These are phyloP conservation scores for Picus viridis DNA, from an alignment of 2,797 vertebrate species.

Conservation along the genomic window DNA sequence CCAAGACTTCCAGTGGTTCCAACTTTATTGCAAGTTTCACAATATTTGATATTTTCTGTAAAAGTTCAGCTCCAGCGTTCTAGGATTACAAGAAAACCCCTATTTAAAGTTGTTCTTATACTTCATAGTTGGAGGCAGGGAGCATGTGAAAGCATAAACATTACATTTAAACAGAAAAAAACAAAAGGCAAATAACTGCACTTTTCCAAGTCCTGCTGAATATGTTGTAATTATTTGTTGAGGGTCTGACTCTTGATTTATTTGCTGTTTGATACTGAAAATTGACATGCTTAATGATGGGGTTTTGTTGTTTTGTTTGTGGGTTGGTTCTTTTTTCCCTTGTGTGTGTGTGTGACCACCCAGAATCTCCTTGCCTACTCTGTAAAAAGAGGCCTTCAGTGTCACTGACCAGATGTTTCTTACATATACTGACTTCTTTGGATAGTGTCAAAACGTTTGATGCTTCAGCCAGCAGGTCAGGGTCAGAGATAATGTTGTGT, in stretches of 20 bases:
- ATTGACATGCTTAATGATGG: not conserved
- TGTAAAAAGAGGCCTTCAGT: not conserved
- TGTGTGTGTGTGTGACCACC: not conserved
- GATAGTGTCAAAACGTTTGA: constrained; percentile 36
- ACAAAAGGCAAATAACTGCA: not conserved
- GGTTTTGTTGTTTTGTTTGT: not conserved
- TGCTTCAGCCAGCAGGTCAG: constrained; percentile 23
- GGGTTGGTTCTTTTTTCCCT: not conserved
- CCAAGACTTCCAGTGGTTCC: constrained; percentile 20
- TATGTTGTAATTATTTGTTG: not conserved
- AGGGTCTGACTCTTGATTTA: not conserved
- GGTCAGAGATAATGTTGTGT: constrained; percentile 52
- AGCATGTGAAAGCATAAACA: not conserved
- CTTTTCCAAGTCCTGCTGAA: not conserved
- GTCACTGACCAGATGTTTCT: constrained; percentile 53
- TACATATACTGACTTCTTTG: not conserved
- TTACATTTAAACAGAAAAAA: not conserved
- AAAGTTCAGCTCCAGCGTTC: constrained; percentile 15
- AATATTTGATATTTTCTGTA: constrained; percentile 11
- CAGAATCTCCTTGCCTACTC: not conserved
- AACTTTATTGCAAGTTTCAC: constrained; percentile 30
- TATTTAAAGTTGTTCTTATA: not conserved
- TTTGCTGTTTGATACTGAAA: constrained; percentile 13
- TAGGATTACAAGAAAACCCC: constrained; percentile 27
- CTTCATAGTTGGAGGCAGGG: constrained; percentile 20